Base-by-base conservation (phyloP, 2,888 invertebrate species). In the Macrosoma leucophasiata region DNA sequence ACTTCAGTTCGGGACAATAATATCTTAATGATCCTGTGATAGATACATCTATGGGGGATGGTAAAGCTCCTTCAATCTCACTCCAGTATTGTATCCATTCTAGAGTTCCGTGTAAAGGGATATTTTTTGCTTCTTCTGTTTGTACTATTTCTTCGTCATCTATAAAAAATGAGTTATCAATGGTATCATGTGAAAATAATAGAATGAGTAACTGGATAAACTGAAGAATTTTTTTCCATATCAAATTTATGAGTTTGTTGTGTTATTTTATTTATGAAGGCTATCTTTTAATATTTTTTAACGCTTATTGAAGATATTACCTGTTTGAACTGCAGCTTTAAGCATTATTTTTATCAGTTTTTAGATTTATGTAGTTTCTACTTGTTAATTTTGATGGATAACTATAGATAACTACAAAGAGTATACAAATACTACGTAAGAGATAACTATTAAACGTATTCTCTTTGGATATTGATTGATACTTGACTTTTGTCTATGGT, bases 1-100 rank as follows among this genome's bases (percentile, higher is more conserved):
- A 89, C 22, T 69, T 59, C 7, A 91, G 64, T 28, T 77, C 70
- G 2, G 87, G 84, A 19, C 88, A 73, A 1, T 2, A 18, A 40
- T 73, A 81, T 2, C 33, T 21, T 50, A 57, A 52, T 2, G 84
- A 76, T 0, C 60, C 72, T 2, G 85, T 81, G 2, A 76, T 75
- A 0, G 77, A 78, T 0, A 84, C 62, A 24, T 78, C 55, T 33
- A 82, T 81, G 0, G 84, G 82, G 1, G 67, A 53, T 0, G 77
- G 73, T 0, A 81, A 62, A 3, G 54, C 54, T 0, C 82, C 78
- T 39, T 84, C 81, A 0, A 41, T 23, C 21, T 72, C 57, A 37
- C 69, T 62, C 52, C 62, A 63, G 27, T 70, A 69, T 3, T 79
- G 50, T 8, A 84, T 63, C 70, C 74, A 81, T 41, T 76, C 75